These are phyloP conservation scores for Crocidura indochinensis DNA, from an alignment of 2,797 vertebrate genomes.

Conservation along the genomic window DNA sequence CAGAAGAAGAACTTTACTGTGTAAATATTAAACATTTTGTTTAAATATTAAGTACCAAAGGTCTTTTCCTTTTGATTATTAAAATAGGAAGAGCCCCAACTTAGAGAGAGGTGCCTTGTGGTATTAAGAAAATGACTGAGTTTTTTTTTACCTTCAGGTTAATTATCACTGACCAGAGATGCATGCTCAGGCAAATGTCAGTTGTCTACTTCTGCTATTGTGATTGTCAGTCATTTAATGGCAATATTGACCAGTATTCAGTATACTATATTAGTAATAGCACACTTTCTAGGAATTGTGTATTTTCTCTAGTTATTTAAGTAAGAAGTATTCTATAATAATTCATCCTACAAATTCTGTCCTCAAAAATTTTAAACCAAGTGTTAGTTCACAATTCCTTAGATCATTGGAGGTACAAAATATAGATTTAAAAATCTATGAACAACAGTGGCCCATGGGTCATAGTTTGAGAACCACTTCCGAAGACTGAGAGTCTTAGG, in stretches of 20 bases:
- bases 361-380: no score
- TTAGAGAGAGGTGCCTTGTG: constrained; percentile 83
- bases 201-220: constrained; percentile 78
- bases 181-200: constrained; percentile 79
- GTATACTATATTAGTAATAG: constrained; percentile 2
- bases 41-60: constrained; percentile 87
- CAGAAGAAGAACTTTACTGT: constrained; percentile 86
- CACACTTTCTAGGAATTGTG: constrained; percentile 29
- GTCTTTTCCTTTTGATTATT: constrained; percentile 87
- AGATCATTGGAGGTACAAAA: no score
- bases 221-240: constrained; percentile 77
- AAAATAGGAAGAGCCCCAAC: constrained; percentile 83
- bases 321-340: constrained; percentile 27
- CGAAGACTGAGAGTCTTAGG: no score
- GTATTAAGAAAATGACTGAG: constrained; percentile 82
- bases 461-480: no score
- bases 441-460: no score
- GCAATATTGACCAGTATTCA: constrained; percentile 46
- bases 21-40: constrained; percentile 88
- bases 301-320: constrained; percentile 37
- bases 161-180: constrained; percentile 85
- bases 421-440: no score
- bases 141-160: constrained; percentile 80
- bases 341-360: neutral
- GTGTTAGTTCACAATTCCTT: no score